Conservation (phyloP, 2,888 invertebrate species). For the Rhingia campestris region DNA sequence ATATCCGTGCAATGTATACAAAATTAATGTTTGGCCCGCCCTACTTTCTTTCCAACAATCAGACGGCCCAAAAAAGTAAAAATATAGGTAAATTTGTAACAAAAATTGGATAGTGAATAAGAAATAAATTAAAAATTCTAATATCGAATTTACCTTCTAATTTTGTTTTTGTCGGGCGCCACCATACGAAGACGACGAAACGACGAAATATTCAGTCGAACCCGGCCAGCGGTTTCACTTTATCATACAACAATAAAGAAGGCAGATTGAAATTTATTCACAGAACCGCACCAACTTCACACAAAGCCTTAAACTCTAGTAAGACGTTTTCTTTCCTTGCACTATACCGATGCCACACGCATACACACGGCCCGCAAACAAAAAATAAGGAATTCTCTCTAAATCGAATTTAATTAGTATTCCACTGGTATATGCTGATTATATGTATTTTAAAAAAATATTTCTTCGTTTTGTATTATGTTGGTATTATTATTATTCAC, state of each 20-base stretch:
- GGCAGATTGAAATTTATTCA: conserved; percentile 50
- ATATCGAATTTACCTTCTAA: conserved; percentile 59
- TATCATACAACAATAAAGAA: conserved; percentile 24
- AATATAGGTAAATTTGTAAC: conserved; percentile 17
- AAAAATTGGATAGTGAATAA: conserved; percentile 11
- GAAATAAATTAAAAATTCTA: conserved; percentile 50
- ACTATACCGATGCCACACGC: conserved; percentile 49
- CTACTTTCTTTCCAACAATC: conserved; percentile 41
- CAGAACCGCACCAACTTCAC: conserved; percentile 30
- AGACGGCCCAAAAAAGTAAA: conserved; percentile 9
- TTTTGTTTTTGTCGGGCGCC: conserved; percentile 54
- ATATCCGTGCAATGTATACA: conserved; percentile 20
- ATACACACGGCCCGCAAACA: conserved; percentile 12
- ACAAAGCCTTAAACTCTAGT: conserved; percentile 44
- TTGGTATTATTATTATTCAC: conserved; percentile 33
- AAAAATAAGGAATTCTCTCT: conserved; percentile 60
- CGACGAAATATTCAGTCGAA: conserved; percentile 26
- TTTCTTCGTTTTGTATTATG: conserved; percentile 10
- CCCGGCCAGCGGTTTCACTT: conserved; percentile 43
- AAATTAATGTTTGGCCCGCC: conserved; percentile 39
- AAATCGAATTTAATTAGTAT: conserved; percentile 71
- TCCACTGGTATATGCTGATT: conserved; percentile 56
- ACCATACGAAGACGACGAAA: conserved; percentile 35
- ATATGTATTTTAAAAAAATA: conserved; percentile 45
- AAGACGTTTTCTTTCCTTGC: conserved; percentile 55